Evolutionary conservation across 1,140 invertebrate genomes (phyloP).

Genomic region (Diprion similis): DNA sequence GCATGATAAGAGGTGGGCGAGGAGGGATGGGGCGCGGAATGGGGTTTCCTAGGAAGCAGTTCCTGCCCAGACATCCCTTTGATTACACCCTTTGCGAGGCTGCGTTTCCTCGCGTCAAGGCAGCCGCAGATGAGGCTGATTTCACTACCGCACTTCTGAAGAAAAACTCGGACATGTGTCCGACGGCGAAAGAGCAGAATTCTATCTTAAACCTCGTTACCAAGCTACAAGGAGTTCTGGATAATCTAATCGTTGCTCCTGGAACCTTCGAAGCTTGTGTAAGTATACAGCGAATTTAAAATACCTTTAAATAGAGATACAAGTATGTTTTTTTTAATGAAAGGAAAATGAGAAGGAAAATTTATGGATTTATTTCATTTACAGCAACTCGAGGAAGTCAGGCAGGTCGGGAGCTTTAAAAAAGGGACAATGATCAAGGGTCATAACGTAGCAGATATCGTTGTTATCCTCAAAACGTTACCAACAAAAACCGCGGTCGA

Average conservation of each 20-base stretch:
- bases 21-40: slow-evolving; percentile 75
- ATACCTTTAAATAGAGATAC: background rate
- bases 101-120: slow-evolving; percentile 86
- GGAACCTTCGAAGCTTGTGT: slow-evolving; percentile 95
- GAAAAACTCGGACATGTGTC: slow-evolving; percentile 88
- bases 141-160: slow-evolving; percentile 90
- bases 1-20: slow-evolving; percentile 67
- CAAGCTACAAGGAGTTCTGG: slow-evolving; percentile 90
- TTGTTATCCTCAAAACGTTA: slow-evolving; percentile 97
- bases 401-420: slow-evolving; percentile 97
- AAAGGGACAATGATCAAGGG: slow-evolving; percentile 97
- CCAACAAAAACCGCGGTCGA: slow-evolving; percentile 96
- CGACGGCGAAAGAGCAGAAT: slow-evolving; percentile 87
- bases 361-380: slow-evolving; percentile 28
- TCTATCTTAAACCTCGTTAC: slow-evolving; percentile 91
- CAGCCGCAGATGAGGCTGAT: slow-evolving; percentile 80
- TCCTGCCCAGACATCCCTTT: slow-evolving; percentile 87
- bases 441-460: slow-evolving; percentile 94
- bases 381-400: slow-evolving; percentile 95
- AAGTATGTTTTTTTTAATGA: background rate
- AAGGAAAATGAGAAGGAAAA: background rate
- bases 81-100: slow-evolving; percentile 88
- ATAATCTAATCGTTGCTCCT: slow-evolving; percentile 92
- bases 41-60: slow-evolving; percentile 71
- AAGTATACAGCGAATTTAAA: slow-evolving; percentile 61